These are phyloP conservation scores for Dissostichus mawsoni DNA, from an alignment of 2,113 vertebrate genomes.

Conservation along the genomic window DNA sequence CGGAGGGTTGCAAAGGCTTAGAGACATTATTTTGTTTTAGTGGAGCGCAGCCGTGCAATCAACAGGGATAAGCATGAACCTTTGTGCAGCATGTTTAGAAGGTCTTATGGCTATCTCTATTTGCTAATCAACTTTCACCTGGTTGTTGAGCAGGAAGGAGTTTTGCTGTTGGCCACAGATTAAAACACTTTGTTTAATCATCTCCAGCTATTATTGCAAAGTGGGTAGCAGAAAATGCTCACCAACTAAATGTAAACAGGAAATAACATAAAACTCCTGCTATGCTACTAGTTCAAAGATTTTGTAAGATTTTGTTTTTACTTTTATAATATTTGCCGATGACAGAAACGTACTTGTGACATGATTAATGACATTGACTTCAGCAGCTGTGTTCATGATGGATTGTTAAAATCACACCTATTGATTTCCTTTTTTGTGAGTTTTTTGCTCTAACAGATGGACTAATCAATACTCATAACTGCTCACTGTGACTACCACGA, in stretches of 20 bases:
- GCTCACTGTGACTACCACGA: constrained; percentile 1
- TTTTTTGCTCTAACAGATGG: constrained; percentile 54
- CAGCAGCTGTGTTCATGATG: constrained; percentile 37
- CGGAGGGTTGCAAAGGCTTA: constrained; percentile 47
- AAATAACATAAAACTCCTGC: constrained; percentile 10
- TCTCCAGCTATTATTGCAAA: constrained; percentile 24
- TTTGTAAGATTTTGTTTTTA: not conserved
- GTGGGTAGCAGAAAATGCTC: constrained; percentile 27
- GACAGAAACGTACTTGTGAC: constrained; percentile 14
- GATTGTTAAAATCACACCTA: constrained; percentile 47
- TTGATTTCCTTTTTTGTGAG: constrained; percentile 51
- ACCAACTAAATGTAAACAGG: constrained; percentile 23
- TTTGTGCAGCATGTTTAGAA: constrained; percentile 28
- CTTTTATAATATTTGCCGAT: constrained; percentile 11
- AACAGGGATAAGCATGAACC: constrained; percentile 43
- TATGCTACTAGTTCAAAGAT: constrained; percentile 14
- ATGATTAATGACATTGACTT: not conserved
- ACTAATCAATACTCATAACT: constrained; percentile 56
- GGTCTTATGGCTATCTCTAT: constrained; percentile 42
- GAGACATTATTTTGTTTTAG: constrained; percentile 59
- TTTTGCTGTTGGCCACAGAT: constrained; percentile 20
- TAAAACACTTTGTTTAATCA: constrained; percentile 37
- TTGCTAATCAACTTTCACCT: constrained; percentile 37
- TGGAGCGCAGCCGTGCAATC: constrained; percentile 51
- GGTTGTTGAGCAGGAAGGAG: constrained; percentile 12